These are phyloP conservation scores for Sycobia sp. DNA, from an alignment of 1,140 invertebrate genomes.

Conservation along the genomic window DNA sequence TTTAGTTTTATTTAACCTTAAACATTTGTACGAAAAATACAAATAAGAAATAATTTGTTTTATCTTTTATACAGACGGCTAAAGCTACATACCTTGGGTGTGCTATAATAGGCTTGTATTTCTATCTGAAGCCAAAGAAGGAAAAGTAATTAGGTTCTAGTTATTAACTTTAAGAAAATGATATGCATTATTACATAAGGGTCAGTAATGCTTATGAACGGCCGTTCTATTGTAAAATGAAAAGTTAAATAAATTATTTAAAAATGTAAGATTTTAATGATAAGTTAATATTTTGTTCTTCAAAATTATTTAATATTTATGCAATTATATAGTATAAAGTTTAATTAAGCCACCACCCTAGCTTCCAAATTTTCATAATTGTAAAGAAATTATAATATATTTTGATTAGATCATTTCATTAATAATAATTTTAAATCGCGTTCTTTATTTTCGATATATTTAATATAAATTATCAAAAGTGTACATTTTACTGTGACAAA, in stretches of 20 bases:
- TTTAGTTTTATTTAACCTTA: slow-evolving; percentile 29
- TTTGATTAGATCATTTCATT: too few species aligned
- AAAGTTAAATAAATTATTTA: slow-evolving; percentile 22
- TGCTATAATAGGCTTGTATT: slow-evolving; percentile 30
- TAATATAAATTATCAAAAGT: too few species aligned
- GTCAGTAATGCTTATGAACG: slow-evolving; percentile 2
- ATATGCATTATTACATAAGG: slow-evolving; percentile 27
- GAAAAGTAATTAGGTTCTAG: slow-evolving; percentile 12
- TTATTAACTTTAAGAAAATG: neutral
- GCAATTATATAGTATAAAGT: too few species aligned
- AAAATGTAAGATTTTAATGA: too few species aligned
- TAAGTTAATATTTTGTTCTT: too few species aligned
- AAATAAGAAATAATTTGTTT: slow-evolving; percentile 2
- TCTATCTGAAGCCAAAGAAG: slow-evolving; percentile 40
- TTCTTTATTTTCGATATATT: too few species aligned
- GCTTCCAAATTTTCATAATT: too few species aligned
- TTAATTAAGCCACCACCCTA: too few species aligned
- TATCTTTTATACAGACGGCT: slow-evolving; percentile 41
- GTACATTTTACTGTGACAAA: too few species aligned
- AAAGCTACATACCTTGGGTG: slow-evolving; percentile 36
- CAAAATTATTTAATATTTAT: too few species aligned
- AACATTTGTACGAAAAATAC: neutral
- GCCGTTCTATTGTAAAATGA: neutral
- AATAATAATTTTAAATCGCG: too few species aligned
- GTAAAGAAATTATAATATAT: too few species aligned